Percentiles rank a stretch among this genome's conserved stretches.
Evolutionary conservation across 2,797 vertebrate species (phyloP).

Genomic region (Acanthiza pusilla): DNA sequence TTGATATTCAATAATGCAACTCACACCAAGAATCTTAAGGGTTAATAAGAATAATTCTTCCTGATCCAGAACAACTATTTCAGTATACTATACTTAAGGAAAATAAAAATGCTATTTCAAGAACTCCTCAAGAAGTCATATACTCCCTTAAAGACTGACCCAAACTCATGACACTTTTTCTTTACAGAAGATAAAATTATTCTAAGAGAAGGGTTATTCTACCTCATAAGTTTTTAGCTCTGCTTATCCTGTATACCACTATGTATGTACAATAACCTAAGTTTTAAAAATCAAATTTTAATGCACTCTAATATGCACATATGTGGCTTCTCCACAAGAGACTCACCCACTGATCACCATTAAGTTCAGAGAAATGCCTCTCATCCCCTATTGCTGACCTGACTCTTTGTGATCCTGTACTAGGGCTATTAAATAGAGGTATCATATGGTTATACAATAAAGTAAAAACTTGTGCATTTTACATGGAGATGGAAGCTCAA

Average conservation of each 20-base stretch:
- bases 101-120: neutral
- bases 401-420: neutral
- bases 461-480: neutral
- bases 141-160: neutral
- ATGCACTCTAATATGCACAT: neutral
- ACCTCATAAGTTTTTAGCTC: neutral
- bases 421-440: neutral
- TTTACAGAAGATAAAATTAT: neutral
- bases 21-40: neutral
- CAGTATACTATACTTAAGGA: neutral
- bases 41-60: neutral
- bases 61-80: neutral
- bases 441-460: neutral
- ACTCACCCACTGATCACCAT: neutral
- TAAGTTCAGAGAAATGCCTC: neutral
- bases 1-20: neutral
- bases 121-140: neutral
- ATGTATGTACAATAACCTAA: neutral
- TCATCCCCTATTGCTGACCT: neutral
- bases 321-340: neutral
- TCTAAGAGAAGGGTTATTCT: neutral
- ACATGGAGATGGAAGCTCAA: neutral
- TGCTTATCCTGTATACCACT: neutral
- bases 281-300: constrained; percentile 6
- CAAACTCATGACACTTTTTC: neutral